These are phyloP conservation scores for Drosophila lacertosa DNA, from an alignment of 1,140 invertebrate species.

Conservation along the genomic window DNA sequence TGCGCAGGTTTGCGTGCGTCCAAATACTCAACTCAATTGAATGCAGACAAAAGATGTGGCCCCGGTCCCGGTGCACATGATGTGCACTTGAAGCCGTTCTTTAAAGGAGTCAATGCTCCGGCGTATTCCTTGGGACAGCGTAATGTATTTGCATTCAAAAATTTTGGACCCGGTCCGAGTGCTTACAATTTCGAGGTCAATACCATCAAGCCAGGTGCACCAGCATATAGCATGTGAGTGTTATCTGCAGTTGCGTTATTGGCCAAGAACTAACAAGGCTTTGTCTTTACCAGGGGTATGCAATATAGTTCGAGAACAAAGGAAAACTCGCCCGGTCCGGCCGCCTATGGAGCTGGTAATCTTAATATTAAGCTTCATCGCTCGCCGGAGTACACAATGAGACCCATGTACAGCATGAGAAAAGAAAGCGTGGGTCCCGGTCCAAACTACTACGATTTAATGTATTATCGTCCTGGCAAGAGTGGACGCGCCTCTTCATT, in stretches of 20 bases:
- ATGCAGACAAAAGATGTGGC: constrained; percentile 59
- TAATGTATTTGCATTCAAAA: constrained; percentile 76
- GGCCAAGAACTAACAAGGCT: not conserved
- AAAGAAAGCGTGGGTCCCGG: constrained; percentile 77
- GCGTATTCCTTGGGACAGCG: constrained; percentile 86
- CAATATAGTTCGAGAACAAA: constrained; percentile 59
- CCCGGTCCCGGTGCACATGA: constrained; percentile 86
- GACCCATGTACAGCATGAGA: constrained; percentile 22
- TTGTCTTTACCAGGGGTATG: constrained; percentile 76
- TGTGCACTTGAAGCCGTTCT: constrained; percentile 84
- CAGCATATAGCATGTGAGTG: constrained; percentile 85
- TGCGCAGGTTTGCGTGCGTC: not conserved
- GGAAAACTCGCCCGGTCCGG: constrained; percentile 86
- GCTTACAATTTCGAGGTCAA: constrained; percentile 85
- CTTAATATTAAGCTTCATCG: constrained; percentile 77
- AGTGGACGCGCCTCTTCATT: constrained; percentile 68
- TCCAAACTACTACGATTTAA: constrained; percentile 83
- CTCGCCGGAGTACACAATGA: constrained; percentile 83
- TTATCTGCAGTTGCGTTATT: not conserved
- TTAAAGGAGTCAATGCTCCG: constrained; percentile 84
- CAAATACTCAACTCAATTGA: not conserved
- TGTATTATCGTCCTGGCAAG: constrained; percentile 75
- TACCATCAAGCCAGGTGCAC: constrained; percentile 76
- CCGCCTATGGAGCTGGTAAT: constrained; percentile 84
- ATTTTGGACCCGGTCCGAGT: constrained; percentile 86